Conservation (phyloP, 2,113 vertebrate genomes). For the Crotalus tigris region DNA sequence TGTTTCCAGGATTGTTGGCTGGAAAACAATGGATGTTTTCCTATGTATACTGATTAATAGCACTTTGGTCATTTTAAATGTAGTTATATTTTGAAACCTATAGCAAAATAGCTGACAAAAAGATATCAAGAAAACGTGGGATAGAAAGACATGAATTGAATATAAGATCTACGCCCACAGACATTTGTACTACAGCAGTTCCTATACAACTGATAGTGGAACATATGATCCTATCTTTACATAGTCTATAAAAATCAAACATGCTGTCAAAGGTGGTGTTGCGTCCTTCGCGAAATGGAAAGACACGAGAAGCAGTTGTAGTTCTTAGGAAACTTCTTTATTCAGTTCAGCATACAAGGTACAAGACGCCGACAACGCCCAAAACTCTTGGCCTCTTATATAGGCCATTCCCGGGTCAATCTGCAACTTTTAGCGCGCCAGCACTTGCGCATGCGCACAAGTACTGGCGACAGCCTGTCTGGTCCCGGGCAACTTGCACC, state of each 20-base stretch:
- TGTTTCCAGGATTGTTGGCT: neutral
- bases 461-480: no score
- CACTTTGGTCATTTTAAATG: neutral
- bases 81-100: neutral
- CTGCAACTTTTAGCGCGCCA: no score
- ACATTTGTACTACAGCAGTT: slow-evolving; percentile 57
- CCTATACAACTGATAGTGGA: slow-evolving; percentile 59
- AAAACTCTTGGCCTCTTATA: no score
- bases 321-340: no score
- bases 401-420: no score
- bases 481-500: no score
- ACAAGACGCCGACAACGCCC: no score
- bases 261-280: slow-evolving; percentile 51
- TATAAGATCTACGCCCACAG: slow-evolving; percentile 36
- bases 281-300: no score
- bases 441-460: no score
- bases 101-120: neutral
- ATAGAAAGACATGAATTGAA: neutral
- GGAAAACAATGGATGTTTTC: neutral
- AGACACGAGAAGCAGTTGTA: no score
- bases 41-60: neutral
- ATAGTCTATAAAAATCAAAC: slow-evolving; percentile 53
- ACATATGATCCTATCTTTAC: slow-evolving; percentile 59
- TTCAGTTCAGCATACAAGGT: no score
- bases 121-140: neutral